phyloP scores from a whole-genome alignment of 2,113 vertebrate genomes.

The Perognathus longimembris region DNA sequence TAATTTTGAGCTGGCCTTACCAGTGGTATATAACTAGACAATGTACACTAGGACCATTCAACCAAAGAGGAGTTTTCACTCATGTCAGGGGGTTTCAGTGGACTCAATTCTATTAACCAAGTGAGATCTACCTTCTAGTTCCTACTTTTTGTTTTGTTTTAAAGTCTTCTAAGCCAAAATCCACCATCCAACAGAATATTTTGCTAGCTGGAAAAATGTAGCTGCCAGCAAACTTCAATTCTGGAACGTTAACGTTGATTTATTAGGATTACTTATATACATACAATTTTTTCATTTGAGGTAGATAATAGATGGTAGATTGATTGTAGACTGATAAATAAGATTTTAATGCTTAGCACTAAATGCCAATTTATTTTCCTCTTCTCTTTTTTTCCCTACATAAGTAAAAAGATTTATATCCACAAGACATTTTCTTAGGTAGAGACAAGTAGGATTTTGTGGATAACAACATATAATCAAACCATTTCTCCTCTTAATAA shows the following conservation, averaged over 20 bases:
- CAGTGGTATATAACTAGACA: not conserved
- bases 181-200: not conserved
- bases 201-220: not conserved
- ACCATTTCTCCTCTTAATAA: not conserved
- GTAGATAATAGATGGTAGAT: not conserved
- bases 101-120: not conserved
- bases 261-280: not conserved
- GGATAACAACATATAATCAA: not conserved
- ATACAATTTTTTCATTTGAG: not conserved
- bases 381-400: not conserved
- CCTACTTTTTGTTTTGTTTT: not conserved
- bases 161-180: not conserved
- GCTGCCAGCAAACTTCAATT: not conserved
- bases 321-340: not conserved
- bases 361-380: not conserved
- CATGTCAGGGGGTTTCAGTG: not conserved
- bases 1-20: not conserved
- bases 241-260: not conserved
- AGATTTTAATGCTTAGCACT: constrained; percentile 3
- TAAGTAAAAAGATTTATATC: not conserved
- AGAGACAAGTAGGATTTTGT: not conserved
- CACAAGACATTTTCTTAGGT: not conserved
- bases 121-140: not conserved
- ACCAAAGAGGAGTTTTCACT: not conserved
- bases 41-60: not conserved